Evolutionary conservation across 2,797 vertebrate genomes (phyloP), one percentile per base, ranked within the genome.

Genomic region (Toxotes lorentzi): DNA sequence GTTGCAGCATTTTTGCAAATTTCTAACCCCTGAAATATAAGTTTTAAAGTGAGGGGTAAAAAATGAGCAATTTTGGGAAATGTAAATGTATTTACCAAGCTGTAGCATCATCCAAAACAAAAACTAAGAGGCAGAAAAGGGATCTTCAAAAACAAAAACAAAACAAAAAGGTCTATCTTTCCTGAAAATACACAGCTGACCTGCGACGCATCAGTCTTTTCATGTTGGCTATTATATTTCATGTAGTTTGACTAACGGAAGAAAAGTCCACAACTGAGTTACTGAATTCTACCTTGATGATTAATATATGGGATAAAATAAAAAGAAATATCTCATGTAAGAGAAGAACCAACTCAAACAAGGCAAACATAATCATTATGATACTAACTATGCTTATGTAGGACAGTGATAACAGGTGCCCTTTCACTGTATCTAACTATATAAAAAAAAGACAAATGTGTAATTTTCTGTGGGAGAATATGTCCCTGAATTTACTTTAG

Each of bases 1-100:
- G 58, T 35, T 70, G 17, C 58, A 76, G 40, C 21, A 56, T 70
- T 64, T 78, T 10, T 66, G 47, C 58, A 75, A 70, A 81, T 30
- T 54, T 16, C 45, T 70, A 48, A 34, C 13, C 3, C 30, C 1
- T 35, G 43, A 77, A 58, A 56, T 47, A 43, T 12, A 56, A 30
- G 8, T 41, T 12, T 71, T 30, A 3, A 47, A 16, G 60, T 12
- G 63, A 48, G 12, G 47, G 16, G 30, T 14, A 35, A 7, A 30
- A 61, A 40, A 69, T 1, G 0, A 3, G 24, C 50, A 70, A 24
- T 69, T 77, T 48, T 21, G 40, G 10, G 6, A 68, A 61, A 40
- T 51, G 38, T 3, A 54, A 53, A 70, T 50, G 48, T 66, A 78
- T 78, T 27, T 7, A 65, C 73, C 2, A 77, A 70, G 41, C 47